These are phyloP conservation scores for Acanthiza pusilla DNA, from an alignment of 2,797 vertebrate genomes.

Conservation along the genomic window DNA sequence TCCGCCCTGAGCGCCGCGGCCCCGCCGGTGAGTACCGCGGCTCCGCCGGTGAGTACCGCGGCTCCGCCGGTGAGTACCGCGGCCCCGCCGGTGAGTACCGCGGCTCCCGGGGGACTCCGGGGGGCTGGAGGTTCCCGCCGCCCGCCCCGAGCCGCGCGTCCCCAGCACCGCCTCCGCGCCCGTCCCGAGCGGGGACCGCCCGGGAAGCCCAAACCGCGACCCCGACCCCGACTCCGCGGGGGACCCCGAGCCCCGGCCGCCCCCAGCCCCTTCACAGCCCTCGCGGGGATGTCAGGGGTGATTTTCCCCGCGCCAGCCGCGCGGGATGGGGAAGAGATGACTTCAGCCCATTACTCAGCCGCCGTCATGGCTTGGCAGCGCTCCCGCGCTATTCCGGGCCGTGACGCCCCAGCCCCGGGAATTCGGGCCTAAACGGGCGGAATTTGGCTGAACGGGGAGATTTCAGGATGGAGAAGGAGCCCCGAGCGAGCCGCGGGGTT, in stretches of 20 bases:
- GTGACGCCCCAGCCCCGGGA: not conserved
- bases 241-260: no score
- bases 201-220: not conserved
- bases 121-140: no score
- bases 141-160: not conserved
- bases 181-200: not conserved
- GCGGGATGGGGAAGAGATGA: conserved; percentile 37
- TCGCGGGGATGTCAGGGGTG: not conserved
- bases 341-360: conserved; percentile 74
- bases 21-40: not conserved
- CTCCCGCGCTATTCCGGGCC: conserved; percentile 69
- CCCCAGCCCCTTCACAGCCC: not conserved
- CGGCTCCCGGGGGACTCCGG: not conserved
- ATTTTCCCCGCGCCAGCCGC: not conserved
- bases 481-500: not conserved
- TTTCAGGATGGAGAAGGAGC: accelerated
- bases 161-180: not conserved
- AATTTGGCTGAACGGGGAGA: not conserved
- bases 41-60: not conserved
- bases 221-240: not conserved
- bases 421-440: not conserved
- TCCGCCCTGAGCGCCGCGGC: not conserved
- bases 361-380: conserved; percentile 65
- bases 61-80: no score
- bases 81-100: not conserved